phyloP scores from a whole-genome alignment of 2,888 invertebrate species.

The Agrotis exclamationis region DNA sequence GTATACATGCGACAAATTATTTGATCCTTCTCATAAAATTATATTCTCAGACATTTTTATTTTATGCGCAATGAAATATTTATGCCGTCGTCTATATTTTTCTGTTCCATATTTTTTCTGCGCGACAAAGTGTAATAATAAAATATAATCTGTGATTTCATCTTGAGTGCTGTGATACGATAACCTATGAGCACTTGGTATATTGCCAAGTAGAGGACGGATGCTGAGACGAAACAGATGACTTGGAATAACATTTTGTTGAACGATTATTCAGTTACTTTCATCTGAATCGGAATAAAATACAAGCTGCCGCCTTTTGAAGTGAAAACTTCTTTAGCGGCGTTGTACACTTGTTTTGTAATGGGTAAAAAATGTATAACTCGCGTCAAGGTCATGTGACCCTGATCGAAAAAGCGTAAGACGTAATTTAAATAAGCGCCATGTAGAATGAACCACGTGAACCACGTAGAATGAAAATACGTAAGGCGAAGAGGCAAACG shows the following conservation, averaged over 20 bases:
- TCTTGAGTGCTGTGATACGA: conserved; percentile 14
- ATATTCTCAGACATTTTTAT: conserved; percentile 3
- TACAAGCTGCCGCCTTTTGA: too few species aligned
- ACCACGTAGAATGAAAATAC: too few species aligned
- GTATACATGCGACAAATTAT: conserved; percentile 27
- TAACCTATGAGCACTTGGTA: conserved; percentile 27
- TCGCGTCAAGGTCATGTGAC: too few species aligned
- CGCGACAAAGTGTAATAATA: conserved; percentile 14
- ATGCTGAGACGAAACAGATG: conserved; percentile 14
- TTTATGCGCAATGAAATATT: conserved; percentile 46
- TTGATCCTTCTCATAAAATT: conserved; percentile 19
- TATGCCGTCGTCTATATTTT: conserved; percentile 12
- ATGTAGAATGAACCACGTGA: too few species aligned
- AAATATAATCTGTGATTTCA: conserved; percentile 20
- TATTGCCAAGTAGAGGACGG: conserved; percentile 33
- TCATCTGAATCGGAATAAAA: background rate
- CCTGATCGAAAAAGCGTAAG: too few species aligned
- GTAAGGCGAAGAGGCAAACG: too few species aligned
- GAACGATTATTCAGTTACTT: background rate
- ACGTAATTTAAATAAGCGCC: too few species aligned
- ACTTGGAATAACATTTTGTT: conserved; percentile 10
- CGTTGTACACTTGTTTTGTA: too few species aligned
- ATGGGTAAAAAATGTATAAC: too few species aligned
- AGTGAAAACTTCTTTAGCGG: too few species aligned
- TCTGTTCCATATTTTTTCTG: background rate